These are phyloP conservation scores for Gadus macrocephalus DNA, from an alignment of 2,113 vertebrate genomes.

Conservation along the genomic window DNA sequence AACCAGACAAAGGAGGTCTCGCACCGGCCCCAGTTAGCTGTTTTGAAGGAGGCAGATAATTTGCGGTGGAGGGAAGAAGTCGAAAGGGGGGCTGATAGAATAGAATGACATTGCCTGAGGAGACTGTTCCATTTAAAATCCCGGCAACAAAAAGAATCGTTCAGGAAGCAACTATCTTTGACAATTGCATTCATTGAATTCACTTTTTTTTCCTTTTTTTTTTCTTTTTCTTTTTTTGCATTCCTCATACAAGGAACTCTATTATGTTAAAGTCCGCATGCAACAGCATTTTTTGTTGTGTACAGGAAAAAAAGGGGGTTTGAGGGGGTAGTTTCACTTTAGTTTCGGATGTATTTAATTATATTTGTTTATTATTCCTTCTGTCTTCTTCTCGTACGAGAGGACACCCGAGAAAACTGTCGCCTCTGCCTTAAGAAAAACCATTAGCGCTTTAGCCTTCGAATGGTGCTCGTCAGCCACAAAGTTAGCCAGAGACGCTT, in stretches of 20 bases:
- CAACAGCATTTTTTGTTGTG: slow-evolving; percentile 3
- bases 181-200: slow-evolving; percentile 36
- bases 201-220: slow-evolving; percentile 32
- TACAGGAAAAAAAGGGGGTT: not conserved
- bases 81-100: slow-evolving; percentile 45
- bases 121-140: slow-evolving; percentile 33
- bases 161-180: slow-evolving; percentile 28
- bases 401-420: slow-evolving; percentile 18
- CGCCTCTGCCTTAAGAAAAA: slow-evolving; percentile 14
- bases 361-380: no score
- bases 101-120: slow-evolving; percentile 42
- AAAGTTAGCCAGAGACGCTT: no score
- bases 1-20: slow-evolving; percentile 46
- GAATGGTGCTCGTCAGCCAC: slow-evolving; percentile 39
- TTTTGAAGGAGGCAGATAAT: slow-evolving; percentile 65
- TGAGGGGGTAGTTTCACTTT: no score
- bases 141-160: slow-evolving; percentile 22
- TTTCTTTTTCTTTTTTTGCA: slow-evolving; percentile 21
- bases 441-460: slow-evolving; percentile 21
- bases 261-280: slow-evolving; percentile 33
- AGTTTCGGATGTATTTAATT: no score
- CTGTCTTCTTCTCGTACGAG: not conserved
- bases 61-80: slow-evolving; percentile 56
- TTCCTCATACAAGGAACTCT: slow-evolving; percentile 19
- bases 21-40: slow-evolving; percentile 49